These are phyloP conservation scores for Motacilla tschutschensis DNA, from an alignment of 2,113 vertebrate species.

Conservation along the genomic window DNA sequence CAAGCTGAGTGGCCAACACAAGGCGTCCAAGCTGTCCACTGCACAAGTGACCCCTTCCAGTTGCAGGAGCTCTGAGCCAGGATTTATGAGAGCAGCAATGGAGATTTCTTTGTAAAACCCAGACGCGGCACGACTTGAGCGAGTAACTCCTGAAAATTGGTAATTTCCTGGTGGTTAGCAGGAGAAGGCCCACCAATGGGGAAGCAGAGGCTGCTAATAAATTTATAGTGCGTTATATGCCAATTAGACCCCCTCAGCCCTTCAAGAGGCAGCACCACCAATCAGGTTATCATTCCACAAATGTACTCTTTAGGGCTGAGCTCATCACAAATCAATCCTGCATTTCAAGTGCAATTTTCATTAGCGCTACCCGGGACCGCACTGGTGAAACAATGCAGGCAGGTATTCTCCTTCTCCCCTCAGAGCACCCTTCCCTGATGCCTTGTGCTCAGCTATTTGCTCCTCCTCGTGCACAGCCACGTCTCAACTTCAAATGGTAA, in stretches of 20 bases:
- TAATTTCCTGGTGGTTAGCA: slow-evolving; percentile 74
- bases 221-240: slow-evolving; percentile 75
- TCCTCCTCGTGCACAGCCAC: not conserved
- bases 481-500: slow-evolving; percentile 14
- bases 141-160: slow-evolving; percentile 74
- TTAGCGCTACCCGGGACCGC: slow-evolving; percentile 21
- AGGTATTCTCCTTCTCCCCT: not conserved
- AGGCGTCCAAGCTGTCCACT: not conserved
- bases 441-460: not conserved
- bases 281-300: slow-evolving; percentile 33
- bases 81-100: not conserved
- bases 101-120: slow-evolving; percentile 6
- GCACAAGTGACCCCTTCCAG: not conserved
- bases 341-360: slow-evolving; percentile 45
- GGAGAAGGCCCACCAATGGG: slow-evolving; percentile 53
- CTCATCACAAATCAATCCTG: slow-evolving; percentile 39
- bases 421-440: not conserved
- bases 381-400: not conserved
- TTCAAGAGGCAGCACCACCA: slow-evolving; percentile 43
- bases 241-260: slow-evolving; percentile 63
- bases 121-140: slow-evolving; percentile 52
- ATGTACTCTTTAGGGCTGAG: slow-evolving; percentile 41
- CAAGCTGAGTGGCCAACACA: not conserved
- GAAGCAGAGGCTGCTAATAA: slow-evolving; percentile 57
- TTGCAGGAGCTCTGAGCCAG: not conserved